Evolutionary conservation across 2,888 invertebrate species (phyloP), one percentile per base, ranked within the genome.

Genomic region (Byasa hedistus): DNA sequence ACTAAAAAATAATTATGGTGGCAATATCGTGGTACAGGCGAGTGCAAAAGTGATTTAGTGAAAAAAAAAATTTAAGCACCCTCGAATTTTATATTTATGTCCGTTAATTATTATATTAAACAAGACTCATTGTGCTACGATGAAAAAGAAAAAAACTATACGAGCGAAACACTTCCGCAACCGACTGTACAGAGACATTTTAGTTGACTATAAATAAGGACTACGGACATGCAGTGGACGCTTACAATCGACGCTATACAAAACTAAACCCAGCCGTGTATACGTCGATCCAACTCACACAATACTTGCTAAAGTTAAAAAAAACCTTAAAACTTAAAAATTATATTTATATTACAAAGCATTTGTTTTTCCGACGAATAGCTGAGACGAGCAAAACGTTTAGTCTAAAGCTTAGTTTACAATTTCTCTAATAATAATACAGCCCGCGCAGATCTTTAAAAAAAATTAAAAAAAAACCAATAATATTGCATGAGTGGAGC

Each of bases 211-310:
- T 39, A 39, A 77, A 78, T 76, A 71, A 75, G 86, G 80, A 70
- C 74, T 78, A 78, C 73, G 68, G 39, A 83, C 89, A 89, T 89
- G 89, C 89, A 88, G 70, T 72, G 83, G 85, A 89, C 85, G 76
- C 67, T 76, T 80, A 84, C 85, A 85, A 73, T 75, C 73, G 74
- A 82, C 76, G 70, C 75, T 82, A 74, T 83, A 85, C 81, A 83
- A 57, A 78, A 80, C 74, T 80, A 79, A 73, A 67, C 72, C 73
- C 71, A 71, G 69, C 70, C 58, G 75, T 74, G 60, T 17, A 76
- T 73, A 76, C 81, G 73, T 66, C 75, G 77, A 77, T 51, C 21
- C n/a, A 77, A 75, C 69, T 76, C 71, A 73, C 68, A 74, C 69
- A 68, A 67, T 63, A 62, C 48, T 39, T 44, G 66, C 61, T 56